Conservation (phyloP, 2,888 invertebrate genomes). For the Eugnorisma glareosa region DNA sequence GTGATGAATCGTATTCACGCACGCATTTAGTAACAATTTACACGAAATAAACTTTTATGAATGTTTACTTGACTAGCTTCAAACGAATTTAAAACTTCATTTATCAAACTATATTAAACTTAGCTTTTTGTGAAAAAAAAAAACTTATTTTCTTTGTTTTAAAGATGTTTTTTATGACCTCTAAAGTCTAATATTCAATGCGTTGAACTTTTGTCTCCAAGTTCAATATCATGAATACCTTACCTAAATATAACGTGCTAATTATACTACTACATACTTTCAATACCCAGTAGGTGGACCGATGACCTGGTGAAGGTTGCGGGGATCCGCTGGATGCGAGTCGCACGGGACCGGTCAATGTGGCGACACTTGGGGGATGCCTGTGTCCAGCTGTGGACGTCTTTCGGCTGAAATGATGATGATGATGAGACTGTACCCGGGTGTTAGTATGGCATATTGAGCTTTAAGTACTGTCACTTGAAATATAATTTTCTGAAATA, state of each 20-base stretch:
- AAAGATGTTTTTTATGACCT: background rate
- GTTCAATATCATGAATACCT: background rate
- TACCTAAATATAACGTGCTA: background rate
- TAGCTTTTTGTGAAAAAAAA: background rate
- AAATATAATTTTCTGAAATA: background rate
- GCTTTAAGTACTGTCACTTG: background rate
- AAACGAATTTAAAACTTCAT: conserved; percentile 24
- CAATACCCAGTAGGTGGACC: too few species aligned
- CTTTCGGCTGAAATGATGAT: too few species aligned
- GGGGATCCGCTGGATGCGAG: too few species aligned
- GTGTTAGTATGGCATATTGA: background rate
- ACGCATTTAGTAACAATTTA: conserved; percentile 18
- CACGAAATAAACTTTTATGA: background rate
- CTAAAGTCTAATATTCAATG: background rate
- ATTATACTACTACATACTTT: too few species aligned
- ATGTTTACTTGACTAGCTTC: conserved; percentile 20
- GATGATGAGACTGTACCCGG: too few species aligned
- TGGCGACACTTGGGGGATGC: too few species aligned
- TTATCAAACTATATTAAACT: conserved; percentile 13
- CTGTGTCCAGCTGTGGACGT: too few species aligned
- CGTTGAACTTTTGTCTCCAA: background rate
- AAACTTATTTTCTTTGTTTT: background rate
- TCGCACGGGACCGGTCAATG: too few species aligned
- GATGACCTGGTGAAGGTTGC: too few species aligned
- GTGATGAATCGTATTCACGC: conserved; percentile 30